Conservation (phyloP, 2,113 vertebrate genomes). For the Muntiacus muntjak region DNA sequence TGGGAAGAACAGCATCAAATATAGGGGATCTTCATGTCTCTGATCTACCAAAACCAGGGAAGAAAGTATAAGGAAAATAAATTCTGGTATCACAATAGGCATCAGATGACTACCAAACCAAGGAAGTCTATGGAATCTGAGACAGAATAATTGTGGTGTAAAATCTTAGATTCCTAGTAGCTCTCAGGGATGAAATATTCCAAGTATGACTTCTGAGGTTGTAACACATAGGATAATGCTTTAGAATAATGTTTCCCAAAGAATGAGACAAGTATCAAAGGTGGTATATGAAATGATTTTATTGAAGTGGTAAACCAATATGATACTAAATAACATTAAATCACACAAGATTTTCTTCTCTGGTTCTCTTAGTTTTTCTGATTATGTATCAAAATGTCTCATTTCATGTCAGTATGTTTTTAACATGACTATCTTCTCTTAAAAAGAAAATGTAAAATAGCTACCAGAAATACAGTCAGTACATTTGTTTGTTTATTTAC, state of each 20-base stretch:
- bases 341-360: background rate
- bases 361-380: background rate
- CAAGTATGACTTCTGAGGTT: background rate
- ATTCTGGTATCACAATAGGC: background rate
- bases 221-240: background rate
- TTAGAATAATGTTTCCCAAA: background rate
- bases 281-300: background rate
- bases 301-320: background rate
- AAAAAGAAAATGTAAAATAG: conserved; percentile 1
- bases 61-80: background rate
- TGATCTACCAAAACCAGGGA: background rate
- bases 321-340: background rate
- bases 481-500: background rate
- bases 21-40: background rate
- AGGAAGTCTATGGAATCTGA: background rate
- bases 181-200: background rate
- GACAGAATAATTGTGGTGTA: background rate
- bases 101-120: background rate
- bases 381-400: background rate
- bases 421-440: background rate
- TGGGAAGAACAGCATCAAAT: background rate
- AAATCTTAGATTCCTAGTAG: background rate
- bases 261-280: background rate
- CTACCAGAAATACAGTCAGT: background rate
- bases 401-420: background rate